Evolutionary conservation across 2,888 invertebrate genomes (phyloP).

Genomic region (Eilema caniola): DNA sequence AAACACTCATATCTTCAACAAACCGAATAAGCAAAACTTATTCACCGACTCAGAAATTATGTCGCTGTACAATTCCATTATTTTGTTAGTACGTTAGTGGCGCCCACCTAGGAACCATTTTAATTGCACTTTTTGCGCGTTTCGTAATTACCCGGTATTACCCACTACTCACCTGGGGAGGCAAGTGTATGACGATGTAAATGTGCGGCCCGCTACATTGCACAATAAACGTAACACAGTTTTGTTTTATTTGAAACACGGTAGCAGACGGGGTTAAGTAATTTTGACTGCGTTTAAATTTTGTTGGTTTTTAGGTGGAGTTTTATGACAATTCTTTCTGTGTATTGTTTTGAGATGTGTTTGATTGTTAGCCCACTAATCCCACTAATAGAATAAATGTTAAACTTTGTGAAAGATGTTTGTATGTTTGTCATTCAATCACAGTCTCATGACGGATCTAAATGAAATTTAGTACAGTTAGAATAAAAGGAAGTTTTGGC

Average conservation of each 20-base stretch:
- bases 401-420: too few relatives aligned
- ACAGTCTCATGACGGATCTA: too few relatives aligned
- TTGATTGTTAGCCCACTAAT: not conserved
- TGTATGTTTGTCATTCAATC: too few relatives aligned
- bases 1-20: slow-evolving; percentile 41
- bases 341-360: not conserved
- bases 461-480: too few relatives aligned
- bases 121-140: slow-evolving; percentile 57
- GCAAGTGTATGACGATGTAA: slow-evolving; percentile 48
- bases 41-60: slow-evolving; percentile 46
- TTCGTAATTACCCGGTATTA: slow-evolving; percentile 33
- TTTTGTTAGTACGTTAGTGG: slow-evolving; percentile 39
- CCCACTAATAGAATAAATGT: too few relatives aligned
- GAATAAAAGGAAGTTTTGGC: too few relatives aligned
- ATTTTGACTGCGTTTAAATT: slow-evolving; percentile 7
- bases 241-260: slow-evolving; percentile 33
- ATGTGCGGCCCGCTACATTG: slow-evolving; percentile 38
- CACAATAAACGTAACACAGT: slow-evolving; percentile 45
- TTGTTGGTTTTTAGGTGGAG: not conserved
- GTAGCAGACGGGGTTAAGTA: slow-evolving; percentile 29
- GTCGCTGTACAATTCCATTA: slow-evolving; percentile 51
- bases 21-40: slow-evolving; percentile 36
- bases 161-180: slow-evolving; percentile 37
- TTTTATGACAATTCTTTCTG: not conserved
- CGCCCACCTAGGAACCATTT: slow-evolving; percentile 51